Base-by-base conservation (phyloP, 2,797 vertebrate genomes). In the Paedocypris micromegethes region DNA sequence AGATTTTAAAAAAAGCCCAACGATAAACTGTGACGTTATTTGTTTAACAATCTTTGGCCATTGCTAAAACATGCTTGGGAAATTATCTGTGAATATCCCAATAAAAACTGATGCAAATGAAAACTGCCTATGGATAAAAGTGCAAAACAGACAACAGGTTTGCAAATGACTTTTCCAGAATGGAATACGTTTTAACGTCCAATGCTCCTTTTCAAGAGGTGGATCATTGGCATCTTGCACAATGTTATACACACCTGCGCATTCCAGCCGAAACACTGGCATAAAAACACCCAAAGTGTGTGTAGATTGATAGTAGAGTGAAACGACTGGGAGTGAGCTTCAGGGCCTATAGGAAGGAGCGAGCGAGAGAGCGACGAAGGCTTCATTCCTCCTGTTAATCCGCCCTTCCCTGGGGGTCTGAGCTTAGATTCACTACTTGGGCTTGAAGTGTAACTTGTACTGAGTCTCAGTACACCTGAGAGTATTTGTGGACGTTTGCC, bases 321-420 rank as follows among this genome's bases (percentile, higher is more conserved):
- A 6, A 50, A 57, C 50, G 38, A 67, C 41, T 58, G 66, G 55
- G 56, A 67, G 68, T 49, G 67, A 49, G 53, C 52, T 60, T 9
- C 23, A 45, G 40, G 50, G 42, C 54, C 60, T 38, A 57, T 45
- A 64, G 54, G 68, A 58, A 46, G 41, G 41, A 58, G 60, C 60
- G 64, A 54, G 68, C 58, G 54, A 64, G 68, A 37, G 42, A 40
- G 68, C 54, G 64, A 23, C 1, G 23, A 70, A 58, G 57, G 37
- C 47, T 51, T 5, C n/a, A 64, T 58, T 63, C 42, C 5, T 70
- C 47, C 54, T 58, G 53, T 43, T 52, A 51, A 64, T 58, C 60
- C 47, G 6, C 60, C 68, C 43, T 58, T 70, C 68, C 60, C 47
- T 41, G 46, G 57, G 54, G 68, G 23, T 62, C 68, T 57, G 4